Percentiles rank a stretch among this genome's conserved stretches.
Conservation (phyloP, 1,140 invertebrate genomes). For the Macrobrachium rosenbergii region DNA sequence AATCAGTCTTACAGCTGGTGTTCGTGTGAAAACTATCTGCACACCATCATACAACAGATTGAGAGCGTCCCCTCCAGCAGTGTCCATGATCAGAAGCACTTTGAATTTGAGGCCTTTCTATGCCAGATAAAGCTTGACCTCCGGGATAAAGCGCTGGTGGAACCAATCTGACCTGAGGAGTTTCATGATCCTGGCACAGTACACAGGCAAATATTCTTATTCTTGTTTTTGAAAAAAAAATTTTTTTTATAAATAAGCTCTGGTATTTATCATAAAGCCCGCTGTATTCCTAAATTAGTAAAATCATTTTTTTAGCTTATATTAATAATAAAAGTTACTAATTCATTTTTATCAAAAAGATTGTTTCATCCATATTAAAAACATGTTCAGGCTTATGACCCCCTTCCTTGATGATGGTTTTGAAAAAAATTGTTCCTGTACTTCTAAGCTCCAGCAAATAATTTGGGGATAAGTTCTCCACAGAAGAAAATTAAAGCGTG, state of each 20-base stretch:
- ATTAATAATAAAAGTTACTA: too few species aligned
- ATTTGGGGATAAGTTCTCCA: too few species aligned
- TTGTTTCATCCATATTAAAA: too few species aligned
- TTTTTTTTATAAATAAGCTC: conserved; percentile 23
- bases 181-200: not conserved
- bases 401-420: too few species aligned
- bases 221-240: not conserved
- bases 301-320: too few species aligned
- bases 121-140: not conserved
- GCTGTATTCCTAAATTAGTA: too few species aligned
- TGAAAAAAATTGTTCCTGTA: too few species aligned
- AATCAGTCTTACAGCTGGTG: too few species aligned
- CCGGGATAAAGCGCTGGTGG: not conserved
- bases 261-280: conserved; percentile 26
- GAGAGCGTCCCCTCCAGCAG: not conserved
- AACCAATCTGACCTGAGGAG: conserved; percentile 13
- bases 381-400: too few species aligned
- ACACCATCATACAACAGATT: not conserved
- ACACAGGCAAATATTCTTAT: not conserved
- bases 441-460: too few species aligned
- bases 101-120: not conserved
- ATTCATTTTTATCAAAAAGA: too few species aligned
- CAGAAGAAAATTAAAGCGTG: too few species aligned
- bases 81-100: not conserved
- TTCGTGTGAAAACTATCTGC: not conserved